Evolutionary conservation across 2,888 invertebrate species (phyloP).

Genomic region (Limnephilus marmoratus): DNA sequence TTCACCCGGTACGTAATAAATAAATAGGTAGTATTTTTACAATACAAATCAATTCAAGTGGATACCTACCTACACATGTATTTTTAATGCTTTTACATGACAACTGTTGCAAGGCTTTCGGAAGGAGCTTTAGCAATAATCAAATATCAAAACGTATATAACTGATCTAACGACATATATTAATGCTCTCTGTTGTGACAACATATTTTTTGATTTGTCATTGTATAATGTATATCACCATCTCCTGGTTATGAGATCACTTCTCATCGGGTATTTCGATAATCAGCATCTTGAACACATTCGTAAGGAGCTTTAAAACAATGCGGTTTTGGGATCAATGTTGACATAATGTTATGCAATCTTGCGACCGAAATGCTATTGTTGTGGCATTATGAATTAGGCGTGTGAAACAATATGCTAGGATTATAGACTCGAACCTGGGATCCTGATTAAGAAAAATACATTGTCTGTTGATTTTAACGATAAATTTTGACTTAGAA

Average conservation of each 20-base stretch:
- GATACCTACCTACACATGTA: not conserved
- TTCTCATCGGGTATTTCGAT: slow-evolving; percentile 15
- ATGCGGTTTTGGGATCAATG: slow-evolving; percentile 11
- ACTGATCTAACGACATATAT: not conserved
- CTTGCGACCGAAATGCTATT: slow-evolving; percentile 6
- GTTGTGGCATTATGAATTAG: slow-evolving; percentile 31
- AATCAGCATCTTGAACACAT: not conserved
- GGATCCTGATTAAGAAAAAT: not conserved
- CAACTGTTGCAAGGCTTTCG: not conserved
- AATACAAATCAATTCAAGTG: not conserved
- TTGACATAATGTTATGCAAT: slow-evolving; percentile 36
- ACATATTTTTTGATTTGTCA: too few relatives aligned
- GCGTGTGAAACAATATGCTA: slow-evolving; percentile 26
- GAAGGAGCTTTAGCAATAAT: too few relatives aligned
- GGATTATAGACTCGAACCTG: not conserved
- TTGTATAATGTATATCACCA: too few relatives aligned
- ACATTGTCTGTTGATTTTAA: not conserved
- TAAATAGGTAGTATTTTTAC: too few relatives aligned
- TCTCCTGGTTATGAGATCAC: not conserved
- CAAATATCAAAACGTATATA: too few relatives aligned
- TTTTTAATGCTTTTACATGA: not conserved
- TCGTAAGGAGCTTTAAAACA: slow-evolving; percentile 25
- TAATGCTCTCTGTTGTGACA: not conserved
- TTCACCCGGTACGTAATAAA: too few relatives aligned
- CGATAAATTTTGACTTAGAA: not conserved